Evolutionary conservation across 2,113 vertebrate species (phyloP), one percentile per base, ranked within the genome.

Genomic region (Dipodomys spectabilis): DNA sequence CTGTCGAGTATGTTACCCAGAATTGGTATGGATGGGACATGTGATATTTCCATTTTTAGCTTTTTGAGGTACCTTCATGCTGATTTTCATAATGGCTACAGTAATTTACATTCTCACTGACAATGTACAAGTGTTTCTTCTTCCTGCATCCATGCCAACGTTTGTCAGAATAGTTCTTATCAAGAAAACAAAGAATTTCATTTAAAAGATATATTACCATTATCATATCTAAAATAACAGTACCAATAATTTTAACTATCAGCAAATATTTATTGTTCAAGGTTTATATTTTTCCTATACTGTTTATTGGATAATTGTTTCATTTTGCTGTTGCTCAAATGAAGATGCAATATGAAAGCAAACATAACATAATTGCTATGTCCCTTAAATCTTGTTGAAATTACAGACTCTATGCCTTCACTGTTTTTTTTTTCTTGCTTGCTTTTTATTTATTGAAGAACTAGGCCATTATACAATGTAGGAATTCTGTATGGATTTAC

Each of bases 401-500:
- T 83, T 87, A 87, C 10, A 81, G 11, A 65, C 30, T 92, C 25
- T 71, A 8, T 30, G n/a, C 25, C 45, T 62, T n/a, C 32, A 22
- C 2, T 25, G 53, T 57, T 57, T 0, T 8, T 69, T 69, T n/a
- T 88, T 25, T 69, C 69, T 64, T 81, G 25, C 8, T 83, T 92
- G 23, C 57, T 57, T 45, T 72, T 89, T 82, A 85, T 72, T 87
- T 94, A 60, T 44, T 69, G 72, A 94, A 89, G 25, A 93, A 79
- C 7, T 7, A 65, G 23, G 12, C 32, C 6, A 75, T 73, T 73
- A 83, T 35, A 60, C 86, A 20, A 77, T 7, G 12, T 57, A 32
- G 16, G 86, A 71, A 92, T 92, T 35, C 20, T 32, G 25, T 69
- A 35, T 90, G 39, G n/a, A 81, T 85, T 90, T 90, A 68, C 22